Conservation (phyloP, 2,113 vertebrate species). For the Pundamilia nyererei region DNA sequence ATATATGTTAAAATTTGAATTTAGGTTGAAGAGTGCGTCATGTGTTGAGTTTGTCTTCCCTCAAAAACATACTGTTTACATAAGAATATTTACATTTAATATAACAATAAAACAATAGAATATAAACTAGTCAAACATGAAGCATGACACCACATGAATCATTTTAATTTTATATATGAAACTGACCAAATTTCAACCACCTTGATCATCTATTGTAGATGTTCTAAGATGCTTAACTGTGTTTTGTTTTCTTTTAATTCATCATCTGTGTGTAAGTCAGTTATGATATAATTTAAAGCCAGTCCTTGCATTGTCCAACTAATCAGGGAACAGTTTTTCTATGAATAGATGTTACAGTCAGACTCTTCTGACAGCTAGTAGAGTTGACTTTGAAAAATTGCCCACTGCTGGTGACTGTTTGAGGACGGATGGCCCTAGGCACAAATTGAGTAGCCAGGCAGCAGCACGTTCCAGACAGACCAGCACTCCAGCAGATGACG, state of each 20-base stretch:
- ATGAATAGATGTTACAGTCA: not conserved
- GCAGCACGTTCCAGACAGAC: not conserved
- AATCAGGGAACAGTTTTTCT: not conserved
- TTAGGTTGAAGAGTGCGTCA: not conserved
- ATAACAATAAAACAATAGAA: not conserved
- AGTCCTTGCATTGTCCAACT: not conserved
- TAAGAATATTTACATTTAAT: not conserved
- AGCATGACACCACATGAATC: not conserved
- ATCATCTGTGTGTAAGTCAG: not conserved
- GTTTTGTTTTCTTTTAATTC: not conserved
- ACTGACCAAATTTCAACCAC: not conserved
- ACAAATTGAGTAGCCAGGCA: not conserved
- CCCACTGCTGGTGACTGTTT: not conserved
- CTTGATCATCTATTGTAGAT: not conserved
- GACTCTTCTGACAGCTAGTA: not conserved
- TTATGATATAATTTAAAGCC: not conserved
- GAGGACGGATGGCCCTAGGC: conserved; percentile 9
- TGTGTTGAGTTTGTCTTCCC: not conserved
- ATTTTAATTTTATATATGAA: not conserved
- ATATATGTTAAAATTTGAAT: not conserved
- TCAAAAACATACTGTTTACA: not conserved
- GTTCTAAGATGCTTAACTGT: not conserved
- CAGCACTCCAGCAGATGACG: not conserved
- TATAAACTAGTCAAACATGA: not conserved
- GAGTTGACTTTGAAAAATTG: conserved; percentile 6